phyloP scores from a whole-genome alignment of 2,113 vertebrate species.

The Sinocyclocheilus anophthalmus region DNA sequence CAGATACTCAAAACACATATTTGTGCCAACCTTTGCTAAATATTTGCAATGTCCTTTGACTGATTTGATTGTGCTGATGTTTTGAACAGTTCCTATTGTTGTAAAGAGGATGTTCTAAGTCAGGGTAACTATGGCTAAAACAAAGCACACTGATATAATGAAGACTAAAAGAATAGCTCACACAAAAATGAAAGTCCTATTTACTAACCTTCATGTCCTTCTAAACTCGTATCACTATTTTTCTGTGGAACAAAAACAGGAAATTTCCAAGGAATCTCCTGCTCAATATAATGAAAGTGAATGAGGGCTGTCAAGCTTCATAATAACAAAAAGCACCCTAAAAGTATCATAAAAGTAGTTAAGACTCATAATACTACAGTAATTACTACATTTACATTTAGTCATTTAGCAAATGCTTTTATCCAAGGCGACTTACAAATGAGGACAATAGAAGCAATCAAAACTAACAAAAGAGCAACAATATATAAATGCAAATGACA shows the following conservation, averaged over 20 bases:
- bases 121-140: not conserved
- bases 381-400: not conserved
- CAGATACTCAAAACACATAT: slow-evolving; percentile 33
- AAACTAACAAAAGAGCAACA: too few relatives aligned
- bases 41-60: slow-evolving; percentile 43
- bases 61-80: slow-evolving; percentile 3
- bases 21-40: slow-evolving; percentile 40
- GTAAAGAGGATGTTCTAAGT: slow-evolving; percentile 6
- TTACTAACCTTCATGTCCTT: not conserved
- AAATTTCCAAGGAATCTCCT: not conserved
- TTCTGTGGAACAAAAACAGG: not conserved
- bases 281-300: not conserved
- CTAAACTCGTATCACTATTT: not conserved
- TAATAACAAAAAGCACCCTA: not conserved
- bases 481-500: too few relatives aligned
- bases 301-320: not conserved
- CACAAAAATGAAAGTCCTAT: not conserved
- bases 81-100: slow-evolving; percentile 11
- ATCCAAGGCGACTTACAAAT: too few relatives aligned
- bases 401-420: too few relatives aligned
- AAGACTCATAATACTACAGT: not conserved
- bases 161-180: not conserved
- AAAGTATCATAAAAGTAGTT: not conserved
- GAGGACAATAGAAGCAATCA: too few relatives aligned
- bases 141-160: not conserved